Evolutionary conservation across 2,797 vertebrate species (phyloP), one percentile per base, ranked within the genome.

Genomic region (Poecilia velifera): DNA sequence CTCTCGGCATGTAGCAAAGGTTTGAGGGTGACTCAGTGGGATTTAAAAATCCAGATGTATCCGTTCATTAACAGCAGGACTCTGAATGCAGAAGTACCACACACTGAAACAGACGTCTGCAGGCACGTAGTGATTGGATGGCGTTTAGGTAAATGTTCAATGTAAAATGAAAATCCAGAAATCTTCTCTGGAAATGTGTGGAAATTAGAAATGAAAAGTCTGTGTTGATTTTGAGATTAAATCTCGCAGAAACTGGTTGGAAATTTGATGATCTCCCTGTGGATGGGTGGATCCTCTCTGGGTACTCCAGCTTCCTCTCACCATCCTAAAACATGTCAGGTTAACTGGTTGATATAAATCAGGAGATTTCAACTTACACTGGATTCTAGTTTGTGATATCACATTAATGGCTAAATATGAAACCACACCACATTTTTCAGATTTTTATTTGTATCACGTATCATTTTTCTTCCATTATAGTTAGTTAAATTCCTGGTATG

Each of bases 41-140:
- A 75, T 90, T 87, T 81, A 83, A 92, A 92, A 86, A 59, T 84
- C 90, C 93, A 94, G 89, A 93, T 94, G 92, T 91, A 93, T 91
- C 89, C 88, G 89, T 90, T 89, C 76, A 89, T 94, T 92, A 93
- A 88, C 88, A 79, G 90, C 78, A 86, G 20, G 41, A 12, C 72
- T 55, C 71, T 77, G 51, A 82, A 77, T 51, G 83, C 82, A 87
- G 12, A 89, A 89, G 79, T 77, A 83, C 57, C 4, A 20, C 25
- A n/a, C 28, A 43, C 41, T 72, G n/a, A n/a, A 41, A 41, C 25
- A 1, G 43, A 18, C 13, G 13, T 28, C 13, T 28, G 68, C n/a
- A 46, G 43, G 6, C 13, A 16, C 7, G 31, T 7, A 14, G 16
- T 14, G 25, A 5, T 71, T 43, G 39, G 10, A 14, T 20, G 3